Conservation (phyloP, 2,113 vertebrate species). For the Myrmecophaga tridactyla region DNA sequence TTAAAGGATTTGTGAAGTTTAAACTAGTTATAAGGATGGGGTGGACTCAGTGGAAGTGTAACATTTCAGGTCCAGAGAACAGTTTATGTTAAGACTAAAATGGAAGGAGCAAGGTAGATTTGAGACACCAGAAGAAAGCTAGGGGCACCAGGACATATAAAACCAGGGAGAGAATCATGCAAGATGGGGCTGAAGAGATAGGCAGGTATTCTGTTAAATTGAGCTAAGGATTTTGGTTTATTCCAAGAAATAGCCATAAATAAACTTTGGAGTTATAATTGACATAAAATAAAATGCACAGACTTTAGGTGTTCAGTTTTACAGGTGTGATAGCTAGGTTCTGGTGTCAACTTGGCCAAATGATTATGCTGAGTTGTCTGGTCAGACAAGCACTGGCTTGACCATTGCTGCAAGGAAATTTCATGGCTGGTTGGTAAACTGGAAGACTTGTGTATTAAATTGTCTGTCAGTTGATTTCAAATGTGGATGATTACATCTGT, state of each 20-base stretch:
- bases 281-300: neutral
- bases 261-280: neutral
- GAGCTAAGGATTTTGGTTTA: conserved; percentile 12
- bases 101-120: neutral
- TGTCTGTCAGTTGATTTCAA: too few species aligned
- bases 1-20: neutral
- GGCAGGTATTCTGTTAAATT: neutral
- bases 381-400: too few species aligned
- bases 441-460: too few species aligned
- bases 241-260: neutral
- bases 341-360: too few species aligned
- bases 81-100: neutral
- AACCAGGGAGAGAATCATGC: neutral
- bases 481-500: too few species aligned
- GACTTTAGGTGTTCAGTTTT: neutral
- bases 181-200: too few species aligned
- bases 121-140: neutral
- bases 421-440: too few species aligned
- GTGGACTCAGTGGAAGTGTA: neutral
- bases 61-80: neutral
- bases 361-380: too few species aligned
- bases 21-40: neutral
- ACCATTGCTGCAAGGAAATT: too few species aligned
- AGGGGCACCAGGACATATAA: neutral
- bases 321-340: too few species aligned